Conservation (phyloP, 2,113 vertebrate genomes). For the Gymnarchus niloticus region DNA sequence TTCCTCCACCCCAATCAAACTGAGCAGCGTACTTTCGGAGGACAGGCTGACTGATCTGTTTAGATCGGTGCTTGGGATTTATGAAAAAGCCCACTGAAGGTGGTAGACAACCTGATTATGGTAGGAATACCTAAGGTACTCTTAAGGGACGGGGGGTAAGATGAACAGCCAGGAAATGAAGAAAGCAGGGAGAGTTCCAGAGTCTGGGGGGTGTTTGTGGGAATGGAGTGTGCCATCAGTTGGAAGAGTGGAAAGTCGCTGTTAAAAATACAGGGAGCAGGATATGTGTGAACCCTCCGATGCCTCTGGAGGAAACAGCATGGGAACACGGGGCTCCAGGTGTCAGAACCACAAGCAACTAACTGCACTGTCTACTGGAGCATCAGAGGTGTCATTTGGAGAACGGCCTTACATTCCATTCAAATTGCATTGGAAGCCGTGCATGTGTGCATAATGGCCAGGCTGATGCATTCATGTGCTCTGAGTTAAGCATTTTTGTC, state of each 20-base stretch:
- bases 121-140: neutral
- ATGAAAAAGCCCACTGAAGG: neutral
- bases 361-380: neutral
- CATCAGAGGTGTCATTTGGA: neutral
- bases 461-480: neutral
- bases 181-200: neutral
- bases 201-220: neutral
- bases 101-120: neutral
- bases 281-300: neutral
- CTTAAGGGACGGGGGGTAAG: neutral
- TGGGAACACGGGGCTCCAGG: neutral
- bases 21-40: no score
- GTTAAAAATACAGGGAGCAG: neutral
- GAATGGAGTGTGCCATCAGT: neutral
- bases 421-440: no score
- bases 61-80: no score
- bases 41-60: no score
- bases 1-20: neutral
- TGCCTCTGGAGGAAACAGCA: neutral
- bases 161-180: neutral
- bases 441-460: neutral
- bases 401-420: neutral
- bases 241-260: neutral
- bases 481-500: neutral
- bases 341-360: neutral